Conservation (phyloP, 1,140 invertebrate species). For the Oryctes rhinoceros region DNA sequence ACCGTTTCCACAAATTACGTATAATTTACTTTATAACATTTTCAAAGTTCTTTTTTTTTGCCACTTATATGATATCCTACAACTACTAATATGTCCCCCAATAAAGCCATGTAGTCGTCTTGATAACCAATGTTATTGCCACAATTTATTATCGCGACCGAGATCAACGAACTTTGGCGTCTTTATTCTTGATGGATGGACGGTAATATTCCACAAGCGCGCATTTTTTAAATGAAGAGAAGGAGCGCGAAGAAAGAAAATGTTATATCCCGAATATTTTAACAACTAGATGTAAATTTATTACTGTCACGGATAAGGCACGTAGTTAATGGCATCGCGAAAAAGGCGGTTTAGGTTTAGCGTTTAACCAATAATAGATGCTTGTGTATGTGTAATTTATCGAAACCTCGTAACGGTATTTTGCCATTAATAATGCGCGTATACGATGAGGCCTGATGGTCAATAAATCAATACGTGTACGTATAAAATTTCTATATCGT, state of each 20-base stretch:
- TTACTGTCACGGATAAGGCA: neutral
- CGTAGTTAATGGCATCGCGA: neutral
- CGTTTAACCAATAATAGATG: neutral
- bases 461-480: neutral
- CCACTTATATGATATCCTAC: no score
- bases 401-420: neutral
- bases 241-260: neutral
- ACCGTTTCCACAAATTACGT: no score
- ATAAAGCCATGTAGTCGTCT: neutral
- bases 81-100: neutral
- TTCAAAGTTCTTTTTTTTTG: no score
- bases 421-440: conserved; percentile 3
- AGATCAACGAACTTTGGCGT: neutral
- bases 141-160: neutral
- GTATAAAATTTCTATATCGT: neutral
- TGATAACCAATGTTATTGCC: neutral
- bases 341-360: neutral
- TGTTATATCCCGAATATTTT: conserved; percentile 10
- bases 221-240: neutral
- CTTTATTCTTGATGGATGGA: neutral
- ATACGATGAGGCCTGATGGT: neutral
- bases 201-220: neutral
- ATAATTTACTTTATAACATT: no score
- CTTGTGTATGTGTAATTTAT: neutral
- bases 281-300: conserved; percentile 19